phyloP scores from a whole-genome alignment of 1,140 invertebrate genomes.

The Drosophila virilis region DNA sequence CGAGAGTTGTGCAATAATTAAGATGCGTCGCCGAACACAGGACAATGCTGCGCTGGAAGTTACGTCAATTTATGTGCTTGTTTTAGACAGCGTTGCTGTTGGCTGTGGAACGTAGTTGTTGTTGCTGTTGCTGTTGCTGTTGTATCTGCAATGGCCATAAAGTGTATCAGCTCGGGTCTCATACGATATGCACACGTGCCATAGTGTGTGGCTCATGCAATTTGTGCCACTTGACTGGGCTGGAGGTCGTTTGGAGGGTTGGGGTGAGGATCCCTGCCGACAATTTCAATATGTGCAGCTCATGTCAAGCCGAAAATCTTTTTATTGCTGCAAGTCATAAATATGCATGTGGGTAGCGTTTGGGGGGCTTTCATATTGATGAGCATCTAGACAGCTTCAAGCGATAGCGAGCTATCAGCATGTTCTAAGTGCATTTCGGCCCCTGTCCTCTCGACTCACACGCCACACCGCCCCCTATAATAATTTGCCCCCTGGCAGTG shows the following conservation, averaged over 20 bases:
- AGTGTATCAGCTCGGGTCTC: background rate
- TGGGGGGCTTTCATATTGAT: constrained; percentile 40
- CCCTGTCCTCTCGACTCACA: background rate
- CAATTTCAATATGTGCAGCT: constrained; percentile 46
- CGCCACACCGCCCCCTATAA: too few species aligned
- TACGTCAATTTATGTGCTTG: constrained; percentile 11
- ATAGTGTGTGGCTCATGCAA: constrained; percentile 9
- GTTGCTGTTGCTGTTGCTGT: background rate
- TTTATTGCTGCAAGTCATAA: constrained; percentile 41
- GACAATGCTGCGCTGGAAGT: constrained; percentile 1
- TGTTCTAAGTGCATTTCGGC: constrained; percentile 17
- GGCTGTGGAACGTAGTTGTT: background rate
- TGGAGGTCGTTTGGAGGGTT: background rate
- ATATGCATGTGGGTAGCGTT: constrained; percentile 13
- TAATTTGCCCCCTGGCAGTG: background rate
- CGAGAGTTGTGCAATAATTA: background rate
- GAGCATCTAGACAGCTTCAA: constrained; percentile 4
- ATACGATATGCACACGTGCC: constrained; percentile 27
- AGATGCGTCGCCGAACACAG: background rate
- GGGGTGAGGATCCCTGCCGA: background rate
- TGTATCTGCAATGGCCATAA: constrained; percentile 24
- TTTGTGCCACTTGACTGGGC: constrained; percentile 25
- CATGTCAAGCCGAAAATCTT: constrained; percentile 41
- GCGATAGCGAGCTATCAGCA: constrained; percentile 26
- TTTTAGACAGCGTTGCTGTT: background rate